Evolutionary conservation across 1,140 invertebrate genomes (phyloP).

Genomic region (Heliothis virescens): DNA sequence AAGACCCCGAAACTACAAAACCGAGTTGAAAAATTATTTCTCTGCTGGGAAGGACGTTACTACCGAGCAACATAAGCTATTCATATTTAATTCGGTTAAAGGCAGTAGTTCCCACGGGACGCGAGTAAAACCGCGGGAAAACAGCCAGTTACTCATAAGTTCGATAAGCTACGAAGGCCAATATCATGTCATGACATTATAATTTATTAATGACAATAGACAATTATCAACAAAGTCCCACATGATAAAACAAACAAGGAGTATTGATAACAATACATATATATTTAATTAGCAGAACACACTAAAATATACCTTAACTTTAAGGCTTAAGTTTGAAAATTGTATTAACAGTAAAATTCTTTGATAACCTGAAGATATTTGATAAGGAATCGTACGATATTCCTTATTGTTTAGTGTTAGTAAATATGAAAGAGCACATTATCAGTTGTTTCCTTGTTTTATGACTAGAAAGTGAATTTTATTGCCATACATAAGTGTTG

Average conservation of each 20-base stretch:
- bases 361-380: constrained; percentile 12
- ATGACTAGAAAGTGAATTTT: constrained; percentile 32
- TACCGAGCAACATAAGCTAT: no score
- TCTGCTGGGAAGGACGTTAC: no score
- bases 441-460: constrained; percentile 20
- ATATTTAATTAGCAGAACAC: no score
- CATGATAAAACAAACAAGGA: neutral
- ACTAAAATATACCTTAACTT: neutral
- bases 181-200: neutral
- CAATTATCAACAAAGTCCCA: constrained; percentile 1
- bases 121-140: no score
- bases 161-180: neutral
- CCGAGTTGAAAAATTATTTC: no score
- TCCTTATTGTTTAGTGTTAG: constrained; percentile 14
- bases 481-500: neutral
- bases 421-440: neutral
- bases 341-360: neutral
- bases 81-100: no score
- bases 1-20: no score
- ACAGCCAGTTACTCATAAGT: no score
- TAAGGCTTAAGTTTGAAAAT: neutral
- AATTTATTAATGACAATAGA: neutral
- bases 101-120: no score
- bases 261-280: neutral
- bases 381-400: constrained; percentile 28